Conservation (phyloP, 2,888 invertebrate genomes). For the Tortrix viridana region DNA sequence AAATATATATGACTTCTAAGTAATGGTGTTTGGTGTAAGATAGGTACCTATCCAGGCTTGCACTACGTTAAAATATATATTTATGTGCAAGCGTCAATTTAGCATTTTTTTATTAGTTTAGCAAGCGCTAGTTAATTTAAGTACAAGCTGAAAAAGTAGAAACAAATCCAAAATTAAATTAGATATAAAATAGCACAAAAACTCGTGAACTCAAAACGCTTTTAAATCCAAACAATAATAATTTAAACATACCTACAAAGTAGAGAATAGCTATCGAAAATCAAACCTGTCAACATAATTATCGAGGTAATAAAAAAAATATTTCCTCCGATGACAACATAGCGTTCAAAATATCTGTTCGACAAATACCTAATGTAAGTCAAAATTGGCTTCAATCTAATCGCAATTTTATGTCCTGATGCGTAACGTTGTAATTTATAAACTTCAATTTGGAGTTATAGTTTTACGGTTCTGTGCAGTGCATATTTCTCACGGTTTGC, state of each 20-base stretch:
- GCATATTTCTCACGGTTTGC: conserved; percentile 14
- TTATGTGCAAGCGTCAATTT: conserved; percentile 81
- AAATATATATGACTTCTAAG: conserved; percentile 61
- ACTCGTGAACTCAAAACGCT: neutral
- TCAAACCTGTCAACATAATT: conserved; percentile 9
- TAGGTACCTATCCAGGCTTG: conserved; percentile 80
- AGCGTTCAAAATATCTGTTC: too few species aligned
- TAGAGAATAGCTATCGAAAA: conserved; percentile 1
- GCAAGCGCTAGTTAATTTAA: conserved; percentile 53
- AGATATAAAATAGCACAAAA: neutral
- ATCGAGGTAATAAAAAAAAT: conserved; percentile 19
- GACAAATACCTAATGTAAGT: too few species aligned
- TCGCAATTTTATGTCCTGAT: too few species aligned
- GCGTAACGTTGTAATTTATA: too few species aligned
- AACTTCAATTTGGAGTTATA: too few species aligned
- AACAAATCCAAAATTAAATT: neutral
- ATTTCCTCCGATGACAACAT: conserved; percentile 30
- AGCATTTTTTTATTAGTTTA: conserved; percentile 61
- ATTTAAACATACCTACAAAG: neutral
- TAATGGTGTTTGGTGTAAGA: conserved; percentile 81
- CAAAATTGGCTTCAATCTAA: too few species aligned
- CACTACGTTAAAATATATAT: conserved; percentile 78
- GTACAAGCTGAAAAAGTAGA: neutral
- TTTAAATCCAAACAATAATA: neutral
- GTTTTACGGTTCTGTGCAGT: neutral